A percentile compares a stretch with the other conserved stretches of the same genome.
phyloP scores from a whole-genome alignment of 2,888 invertebrate species.

The Ypsolopha sequella region DNA sequence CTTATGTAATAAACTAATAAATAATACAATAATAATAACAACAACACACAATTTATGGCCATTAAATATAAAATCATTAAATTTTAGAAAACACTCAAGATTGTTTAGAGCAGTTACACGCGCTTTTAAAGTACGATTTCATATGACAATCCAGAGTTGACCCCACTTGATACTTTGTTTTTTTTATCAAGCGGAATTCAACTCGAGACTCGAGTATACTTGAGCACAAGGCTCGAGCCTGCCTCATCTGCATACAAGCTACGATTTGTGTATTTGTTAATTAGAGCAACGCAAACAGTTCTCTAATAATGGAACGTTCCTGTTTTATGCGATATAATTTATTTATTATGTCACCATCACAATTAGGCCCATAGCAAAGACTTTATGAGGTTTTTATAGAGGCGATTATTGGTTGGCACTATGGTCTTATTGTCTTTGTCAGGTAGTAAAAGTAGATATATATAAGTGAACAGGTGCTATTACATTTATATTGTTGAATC shows the following conservation, averaged over 20 bases:
- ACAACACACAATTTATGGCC: neutral
- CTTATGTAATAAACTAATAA: neutral
- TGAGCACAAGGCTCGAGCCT: slow-evolving; percentile 11
- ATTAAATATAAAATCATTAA: neutral
- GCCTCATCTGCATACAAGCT: slow-evolving; percentile 66
- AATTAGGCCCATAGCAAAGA: no score
- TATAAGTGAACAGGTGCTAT: no score
- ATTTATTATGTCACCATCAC: no score
- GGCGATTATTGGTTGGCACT: no score
- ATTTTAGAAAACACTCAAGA: neutral
- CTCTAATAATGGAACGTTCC: slow-evolving; percentile 43
- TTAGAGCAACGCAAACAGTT: slow-evolving; percentile 66
- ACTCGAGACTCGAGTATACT: slow-evolving; percentile 16
- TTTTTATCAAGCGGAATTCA: neutral
- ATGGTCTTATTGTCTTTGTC: no score
- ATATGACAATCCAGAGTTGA: slow-evolving; percentile 7
- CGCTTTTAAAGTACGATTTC: slow-evolving; percentile 5
- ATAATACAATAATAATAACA: no score
- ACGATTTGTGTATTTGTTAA: slow-evolving; percentile 70
- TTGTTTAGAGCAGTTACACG: neutral
- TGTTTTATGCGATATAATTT: neutral
- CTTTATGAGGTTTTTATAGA: no score
- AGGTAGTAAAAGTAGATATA: no score
- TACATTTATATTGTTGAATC: no score
- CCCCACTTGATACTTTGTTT: slow-evolving; percentile 1